A percentile compares a stretch with the other conserved stretches of the same genome.
phyloP scores from a whole-genome alignment of 2,797 vertebrate species.

The Gobionotothen gibberifrons region DNA sequence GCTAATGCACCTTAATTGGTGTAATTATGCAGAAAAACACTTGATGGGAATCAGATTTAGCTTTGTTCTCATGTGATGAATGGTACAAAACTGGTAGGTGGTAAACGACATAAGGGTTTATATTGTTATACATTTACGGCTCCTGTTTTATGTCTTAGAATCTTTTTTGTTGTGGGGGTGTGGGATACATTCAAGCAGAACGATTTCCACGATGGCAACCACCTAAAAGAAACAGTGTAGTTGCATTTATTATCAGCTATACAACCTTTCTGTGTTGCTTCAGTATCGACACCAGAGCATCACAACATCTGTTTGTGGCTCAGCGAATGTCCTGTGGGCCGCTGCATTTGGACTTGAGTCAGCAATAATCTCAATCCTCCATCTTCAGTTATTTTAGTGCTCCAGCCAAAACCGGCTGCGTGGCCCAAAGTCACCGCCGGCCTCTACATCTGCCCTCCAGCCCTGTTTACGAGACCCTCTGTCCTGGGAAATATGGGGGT shows the following conservation, averaged over 20 bases:
- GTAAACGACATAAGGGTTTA: slow-evolving; percentile 4
- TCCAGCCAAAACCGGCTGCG: slow-evolving; percentile 42
- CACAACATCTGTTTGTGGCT: slow-evolving; percentile 57
- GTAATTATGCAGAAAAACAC: slow-evolving; percentile 58
- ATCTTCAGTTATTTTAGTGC: slow-evolving; percentile 35
- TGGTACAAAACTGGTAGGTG: slow-evolving; percentile 8
- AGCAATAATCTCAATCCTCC: slow-evolving; percentile 46
- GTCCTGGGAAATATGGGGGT: slow-evolving; percentile 46
- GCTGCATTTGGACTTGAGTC: slow-evolving; percentile 52
- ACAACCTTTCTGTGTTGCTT: slow-evolving; percentile 28
- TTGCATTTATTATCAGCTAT: slow-evolving; percentile 20
- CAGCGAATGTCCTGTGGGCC: slow-evolving; percentile 44
- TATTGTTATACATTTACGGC: background rate
- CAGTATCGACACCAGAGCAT: slow-evolving; percentile 20
- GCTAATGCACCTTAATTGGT: slow-evolving; percentile 59
- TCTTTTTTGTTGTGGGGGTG: background rate
- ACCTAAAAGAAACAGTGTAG: slow-evolving; percentile 1
- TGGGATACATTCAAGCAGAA: background rate
- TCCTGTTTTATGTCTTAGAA: background rate
- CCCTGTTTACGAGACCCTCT: slow-evolving; percentile 12
- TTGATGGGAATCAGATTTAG: slow-evolving; percentile 35
- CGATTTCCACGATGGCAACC: background rate
- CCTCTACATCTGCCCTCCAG: slow-evolving; percentile 62
- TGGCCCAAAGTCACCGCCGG: slow-evolving; percentile 66
- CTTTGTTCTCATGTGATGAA: slow-evolving; percentile 17